A percentile compares a stretch with the other conserved stretches of the same genome.
These are phyloP conservation scores for Tenthredo livida DNA, from an alignment of 2,888 invertebrate genomes.

Conservation along the genomic window DNA sequence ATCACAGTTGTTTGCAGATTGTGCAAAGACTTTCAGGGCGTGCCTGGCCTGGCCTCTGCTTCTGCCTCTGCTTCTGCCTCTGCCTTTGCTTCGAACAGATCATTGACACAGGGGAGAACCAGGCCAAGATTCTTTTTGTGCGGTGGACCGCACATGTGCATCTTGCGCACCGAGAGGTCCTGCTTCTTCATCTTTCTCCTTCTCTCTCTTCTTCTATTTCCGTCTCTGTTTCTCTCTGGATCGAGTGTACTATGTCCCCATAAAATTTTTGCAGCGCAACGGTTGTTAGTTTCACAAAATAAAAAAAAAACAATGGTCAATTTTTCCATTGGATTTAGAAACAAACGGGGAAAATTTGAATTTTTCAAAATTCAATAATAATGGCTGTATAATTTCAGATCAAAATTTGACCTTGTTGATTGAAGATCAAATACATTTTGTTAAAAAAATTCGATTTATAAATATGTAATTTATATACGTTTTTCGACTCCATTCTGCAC, in stretches of 20 bases:
- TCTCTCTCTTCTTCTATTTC: not conserved
- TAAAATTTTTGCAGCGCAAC: not conserved
- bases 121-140: conserved; percentile 40
- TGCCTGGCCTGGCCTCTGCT: conserved; percentile 9
- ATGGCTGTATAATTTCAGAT: not conserved
- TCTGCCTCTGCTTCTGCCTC: conserved; percentile 15
- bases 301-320: not conserved
- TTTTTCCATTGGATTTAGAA: not conserved
- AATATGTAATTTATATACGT: not conserved
- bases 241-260: not conserved
- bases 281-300: not conserved
- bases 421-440: not conserved
- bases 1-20: not conserved
- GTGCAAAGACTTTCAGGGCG: conserved; percentile 23
- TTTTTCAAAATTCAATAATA: not conserved
- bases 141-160: conserved; percentile 22
- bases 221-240: not conserved
- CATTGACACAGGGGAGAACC: conserved; percentile 36
- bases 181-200: not conserved
- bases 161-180: conserved; percentile 25
- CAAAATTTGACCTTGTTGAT: not conserved
- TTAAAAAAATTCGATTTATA: not conserved
- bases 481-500: not conserved
- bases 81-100: conserved; percentile 24
- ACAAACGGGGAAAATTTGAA: not conserved